phyloP scores from a whole-genome alignment of 2,888 invertebrate species.

The Bruchidius siliquastri region DNA sequence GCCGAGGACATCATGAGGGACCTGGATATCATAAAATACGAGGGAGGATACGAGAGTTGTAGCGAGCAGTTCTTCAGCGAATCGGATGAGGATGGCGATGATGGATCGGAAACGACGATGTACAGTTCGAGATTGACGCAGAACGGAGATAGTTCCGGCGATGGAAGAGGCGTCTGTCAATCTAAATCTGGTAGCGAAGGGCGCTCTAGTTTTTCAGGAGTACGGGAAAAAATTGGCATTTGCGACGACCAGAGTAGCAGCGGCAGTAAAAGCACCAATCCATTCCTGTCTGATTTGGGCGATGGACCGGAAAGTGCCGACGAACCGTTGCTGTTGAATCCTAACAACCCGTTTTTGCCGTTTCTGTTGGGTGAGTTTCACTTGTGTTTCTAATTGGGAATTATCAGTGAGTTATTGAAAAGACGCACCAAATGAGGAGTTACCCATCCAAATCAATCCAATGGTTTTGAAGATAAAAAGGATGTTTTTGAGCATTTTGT shows the following conservation, averaged over 20 bases:
- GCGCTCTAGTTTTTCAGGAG: not conserved
- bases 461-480: too few relatives aligned
- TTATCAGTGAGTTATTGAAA: too few relatives aligned
- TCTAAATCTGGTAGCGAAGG: not conserved
- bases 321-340: constrained; percentile 1
- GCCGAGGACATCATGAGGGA: constrained; percentile 19
- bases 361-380: not conserved
- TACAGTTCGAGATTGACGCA: not conserved
- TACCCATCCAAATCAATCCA: too few relatives aligned
- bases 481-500: too few relatives aligned
- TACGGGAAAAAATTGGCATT: not conserved
- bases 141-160: not conserved
- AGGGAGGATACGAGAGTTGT: not conserved
- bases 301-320: not conserved
- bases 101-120: not conserved
- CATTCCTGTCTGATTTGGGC: constrained; percentile 9
- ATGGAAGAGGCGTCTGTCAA: not conserved
- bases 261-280: constrained; percentile 10
- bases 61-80: not conserved
- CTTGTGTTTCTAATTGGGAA: too few relatives aligned
- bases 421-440: too few relatives aligned
- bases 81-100: not conserved
- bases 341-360: constrained; percentile 16
- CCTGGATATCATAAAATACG: constrained; percentile 1
- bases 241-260: not conserved